phyloP scores from a whole-genome alignment of 2,797 vertebrate species.

The Pangasius sanitwongsei region DNA sequence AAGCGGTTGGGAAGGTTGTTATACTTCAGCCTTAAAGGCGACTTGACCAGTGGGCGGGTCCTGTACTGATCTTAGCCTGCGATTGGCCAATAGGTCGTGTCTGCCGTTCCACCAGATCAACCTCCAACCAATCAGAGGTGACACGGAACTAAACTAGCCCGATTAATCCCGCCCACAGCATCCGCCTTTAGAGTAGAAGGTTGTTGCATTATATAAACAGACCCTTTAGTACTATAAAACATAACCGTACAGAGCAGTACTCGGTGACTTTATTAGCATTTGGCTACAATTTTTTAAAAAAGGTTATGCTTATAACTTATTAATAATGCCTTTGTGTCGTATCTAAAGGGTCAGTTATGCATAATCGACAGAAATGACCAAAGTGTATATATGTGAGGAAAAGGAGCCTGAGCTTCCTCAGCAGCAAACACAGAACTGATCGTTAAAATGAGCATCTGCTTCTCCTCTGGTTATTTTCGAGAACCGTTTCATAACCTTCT shows the following conservation, averaged over 20 bases:
- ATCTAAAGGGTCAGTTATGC: neutral
- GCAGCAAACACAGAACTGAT: neutral
- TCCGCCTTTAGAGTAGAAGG: neutral
- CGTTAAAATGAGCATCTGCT: neutral
- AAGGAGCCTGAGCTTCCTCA: neutral
- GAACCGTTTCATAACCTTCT: neutral
- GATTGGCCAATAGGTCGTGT: neutral
- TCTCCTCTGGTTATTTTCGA: neutral
- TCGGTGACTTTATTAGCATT: neutral
- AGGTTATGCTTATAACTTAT: neutral
- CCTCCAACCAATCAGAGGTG: constrained; percentile 63
- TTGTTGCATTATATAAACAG: neutral
- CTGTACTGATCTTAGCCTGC: neutral
- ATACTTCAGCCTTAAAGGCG: neutral
- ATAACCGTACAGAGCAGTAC: no score
- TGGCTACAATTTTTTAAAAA: neutral
- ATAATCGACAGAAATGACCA: neutral
- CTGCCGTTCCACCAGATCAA: neutral
- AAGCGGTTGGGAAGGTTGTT: neutral
- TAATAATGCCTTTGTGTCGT: neutral
- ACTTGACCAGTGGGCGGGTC: neutral
- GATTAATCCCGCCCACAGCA: neutral
- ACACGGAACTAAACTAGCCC: neutral
- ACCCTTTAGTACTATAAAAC: neutral
- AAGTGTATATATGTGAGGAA: neutral